Base-by-base conservation (phyloP, 2,888 invertebrate species). In the Mantis religiosa region DNA sequence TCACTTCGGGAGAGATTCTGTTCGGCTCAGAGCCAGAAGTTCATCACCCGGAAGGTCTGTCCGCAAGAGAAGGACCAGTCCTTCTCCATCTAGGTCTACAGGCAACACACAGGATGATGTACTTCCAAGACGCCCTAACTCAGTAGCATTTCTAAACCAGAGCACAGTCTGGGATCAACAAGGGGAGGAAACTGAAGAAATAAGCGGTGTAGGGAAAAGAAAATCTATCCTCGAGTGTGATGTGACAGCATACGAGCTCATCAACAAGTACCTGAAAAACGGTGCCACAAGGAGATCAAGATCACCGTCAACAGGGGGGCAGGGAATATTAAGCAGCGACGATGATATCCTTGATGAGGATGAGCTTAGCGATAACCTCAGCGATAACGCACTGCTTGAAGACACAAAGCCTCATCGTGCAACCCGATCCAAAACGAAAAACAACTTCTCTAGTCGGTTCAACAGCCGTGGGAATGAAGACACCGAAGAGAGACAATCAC, bases 221-320 rank as follows among this genome's bases (percentile, higher is more conserved):
- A 96, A 95, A 91, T 97, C 97, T 28, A 97, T 97, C 91, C 93
- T 97, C 83, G 96, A 97, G 91, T 97, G 97, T 93, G 96, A 97
- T 92, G 96, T 97, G 83, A 97, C 97, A 93, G 97, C 97, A 4
- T 97, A 97, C 92, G 96, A 97, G 91, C 94, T 97, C 92, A 95
- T 97, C 91, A 96, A 96, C 92, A 94, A 92, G 90, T 92, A 90
- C 87, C 89, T 91, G 86, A 91, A 90, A 1, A 90, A 91, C 41
- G 91, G 91, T 28, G 90, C 54, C 25, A 90, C 47, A 8, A 47
- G 28, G 90, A 91, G 15, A 90, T 88, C 41, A 6, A 47, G 81
- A 88, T 27, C 88, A 71, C 6, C 71, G 14, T 15, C 47, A 27
- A 6, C n/a, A 12, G 93, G 93, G 82, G 93, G 93, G 91, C 92